A percentile compares a stretch with the other conserved stretches of the same genome.
phyloP scores from a whole-genome alignment of 2,113 vertebrate genomes.

The Steatornis caripensis region DNA sequence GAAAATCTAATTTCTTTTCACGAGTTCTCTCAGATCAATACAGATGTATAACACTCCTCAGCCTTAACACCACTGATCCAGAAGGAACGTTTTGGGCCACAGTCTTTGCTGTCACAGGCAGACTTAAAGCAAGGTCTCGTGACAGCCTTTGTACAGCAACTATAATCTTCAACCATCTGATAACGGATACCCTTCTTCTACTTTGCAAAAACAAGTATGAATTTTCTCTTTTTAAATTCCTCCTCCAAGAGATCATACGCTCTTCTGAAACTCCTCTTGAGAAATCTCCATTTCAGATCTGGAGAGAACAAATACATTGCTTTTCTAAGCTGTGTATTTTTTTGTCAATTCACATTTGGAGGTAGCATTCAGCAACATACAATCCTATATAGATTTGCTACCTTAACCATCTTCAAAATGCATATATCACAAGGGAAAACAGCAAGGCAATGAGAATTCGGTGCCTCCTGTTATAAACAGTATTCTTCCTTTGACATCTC shows the following conservation, averaged over 20 bases:
- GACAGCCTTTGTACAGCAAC: not conserved
- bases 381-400: not conserved
- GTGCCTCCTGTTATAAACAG: not conserved
- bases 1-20: not conserved
- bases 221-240: not conserved
- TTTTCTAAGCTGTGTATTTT: not conserved
- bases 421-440: not conserved
- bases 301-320: not conserved
- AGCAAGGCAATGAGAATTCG: not conserved
- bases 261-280: not conserved
- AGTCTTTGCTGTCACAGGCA: not conserved
- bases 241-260: not conserved
- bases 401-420: not conserved
- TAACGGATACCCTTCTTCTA: not conserved
- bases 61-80: too few relatives aligned
- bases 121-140: not conserved
- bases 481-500: not conserved
- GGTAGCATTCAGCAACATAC: not conserved
- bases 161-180: not conserved
- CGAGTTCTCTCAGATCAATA: not conserved
- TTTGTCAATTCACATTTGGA: not conserved
- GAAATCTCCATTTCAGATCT: not conserved
- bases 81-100: not conserved
- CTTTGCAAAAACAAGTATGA: not conserved
- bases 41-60: not conserved